phyloP scores from a whole-genome alignment of 1,140 invertebrate species.

The Bursaphelenchus mucronatus region DNA sequence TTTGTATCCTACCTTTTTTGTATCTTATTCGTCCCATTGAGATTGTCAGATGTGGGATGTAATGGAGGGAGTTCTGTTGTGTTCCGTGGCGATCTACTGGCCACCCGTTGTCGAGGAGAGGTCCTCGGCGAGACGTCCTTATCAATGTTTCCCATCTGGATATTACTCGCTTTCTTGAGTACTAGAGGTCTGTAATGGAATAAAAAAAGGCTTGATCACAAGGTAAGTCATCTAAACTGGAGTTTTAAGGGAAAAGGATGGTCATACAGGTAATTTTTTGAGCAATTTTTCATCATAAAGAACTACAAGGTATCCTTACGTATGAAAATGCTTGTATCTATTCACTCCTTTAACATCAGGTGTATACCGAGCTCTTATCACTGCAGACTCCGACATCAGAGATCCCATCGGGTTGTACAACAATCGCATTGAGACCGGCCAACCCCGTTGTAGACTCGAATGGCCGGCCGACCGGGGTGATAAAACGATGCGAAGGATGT shows the following conservation, averaged over 20 bases:
- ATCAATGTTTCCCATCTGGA: not conserved
- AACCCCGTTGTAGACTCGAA: too few relatives aligned
- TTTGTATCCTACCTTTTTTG: too few relatives aligned
- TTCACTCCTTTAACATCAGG: constrained; percentile 35
- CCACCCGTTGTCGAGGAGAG: too few relatives aligned
- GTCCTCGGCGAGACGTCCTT: not conserved
- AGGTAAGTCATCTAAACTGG: not conserved
- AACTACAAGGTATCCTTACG: constrained; percentile 1
- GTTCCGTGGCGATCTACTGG: too few relatives aligned
- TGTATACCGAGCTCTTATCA: constrained; percentile 27
- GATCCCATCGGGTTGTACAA: too few relatives aligned
- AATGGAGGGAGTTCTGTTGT: too few relatives aligned
- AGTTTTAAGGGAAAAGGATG: not conserved
- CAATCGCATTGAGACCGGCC: too few relatives aligned
- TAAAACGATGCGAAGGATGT: too few relatives aligned
- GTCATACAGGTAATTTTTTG: too few relatives aligned
- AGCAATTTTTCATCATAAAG: not conserved
- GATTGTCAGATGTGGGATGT: too few relatives aligned
- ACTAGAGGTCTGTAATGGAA: not conserved
- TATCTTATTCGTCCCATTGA: too few relatives aligned
- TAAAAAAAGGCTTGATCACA: not conserved
- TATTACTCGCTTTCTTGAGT: not conserved
- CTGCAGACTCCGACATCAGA: constrained; percentile 25
- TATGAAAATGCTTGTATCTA: constrained; percentile 38
- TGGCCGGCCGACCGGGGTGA: too few relatives aligned